phyloP scores from a whole-genome alignment of 2,113 vertebrate genomes.

The Pelecanus crispus region DNA sequence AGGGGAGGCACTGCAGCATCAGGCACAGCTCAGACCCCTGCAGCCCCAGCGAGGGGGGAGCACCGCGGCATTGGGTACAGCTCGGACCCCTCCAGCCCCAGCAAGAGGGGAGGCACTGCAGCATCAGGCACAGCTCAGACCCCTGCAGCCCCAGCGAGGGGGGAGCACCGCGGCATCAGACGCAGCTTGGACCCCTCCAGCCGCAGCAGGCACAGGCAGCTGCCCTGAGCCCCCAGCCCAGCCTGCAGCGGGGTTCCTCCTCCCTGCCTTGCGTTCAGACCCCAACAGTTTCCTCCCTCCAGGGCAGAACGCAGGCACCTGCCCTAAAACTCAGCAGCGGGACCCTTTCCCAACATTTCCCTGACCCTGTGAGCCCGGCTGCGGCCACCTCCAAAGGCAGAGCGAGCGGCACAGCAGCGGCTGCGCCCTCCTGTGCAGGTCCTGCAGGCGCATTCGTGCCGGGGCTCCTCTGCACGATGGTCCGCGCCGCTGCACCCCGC shows the following conservation, averaged over 20 bases:
- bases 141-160: not conserved
- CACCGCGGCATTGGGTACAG: too few species aligned
- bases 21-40: too few species aligned
- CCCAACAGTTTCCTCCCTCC: fast-evolving
- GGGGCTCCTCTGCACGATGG: not conserved
- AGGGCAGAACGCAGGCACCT: not conserved
- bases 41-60: too few species aligned
- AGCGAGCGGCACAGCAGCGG: too few species aligned
- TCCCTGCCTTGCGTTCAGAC: fast-evolving
- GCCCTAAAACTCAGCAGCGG: not conserved
- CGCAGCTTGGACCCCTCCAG: not conserved
- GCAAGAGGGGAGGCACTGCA: too few species aligned
- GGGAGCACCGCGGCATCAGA: too few species aligned
- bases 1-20: too few species aligned
- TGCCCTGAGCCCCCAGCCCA: not conserved
- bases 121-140: too few species aligned
- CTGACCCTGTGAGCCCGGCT: fast-evolving
- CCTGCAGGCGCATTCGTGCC: fast-evolving
- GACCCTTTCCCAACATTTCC: not conserved
- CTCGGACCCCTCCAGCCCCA: too few species aligned
- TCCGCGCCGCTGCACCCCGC: not conserved
- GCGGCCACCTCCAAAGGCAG: not conserved
- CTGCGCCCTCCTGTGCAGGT: not conserved
- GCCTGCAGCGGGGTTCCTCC: not conserved
- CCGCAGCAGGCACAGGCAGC: not conserved